Evolutionary conservation across 2,113 vertebrate genomes (phyloP).

Genomic region (Danio rerio): GRCz12tu NC_133190.1:20694001-20694500

Average conservation of each 20-base stretch:
- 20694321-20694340: not conserved
- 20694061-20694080: constrained; percentile 65
- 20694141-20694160: constrained; percentile 48
- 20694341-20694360: no score
- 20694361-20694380: no score
- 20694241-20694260: not conserved
- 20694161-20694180: constrained; percentile 30
- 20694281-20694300: not conserved
- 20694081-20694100: constrained; percentile 66
- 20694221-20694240: constrained; percentile 30
- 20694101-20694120: constrained; percentile 40
- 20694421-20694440: not conserved
- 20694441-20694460: not conserved
- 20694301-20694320: not conserved
- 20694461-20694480: not conserved
- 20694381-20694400: no score
- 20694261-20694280: not conserved
- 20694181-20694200: constrained; percentile 5
- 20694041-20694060: constrained; percentile 42
- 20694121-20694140: constrained; percentile 50
- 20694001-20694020: constrained; percentile 57
- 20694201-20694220: constrained; percentile 66
- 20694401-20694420: not conserved
- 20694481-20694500: not conserved
- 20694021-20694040: constrained; percentile 50